Percentiles rank a stretch among this genome's conserved stretches.
Conservation (phyloP, 2,888 invertebrate genomes). For the Parnassius mnemosyne region DNA sequence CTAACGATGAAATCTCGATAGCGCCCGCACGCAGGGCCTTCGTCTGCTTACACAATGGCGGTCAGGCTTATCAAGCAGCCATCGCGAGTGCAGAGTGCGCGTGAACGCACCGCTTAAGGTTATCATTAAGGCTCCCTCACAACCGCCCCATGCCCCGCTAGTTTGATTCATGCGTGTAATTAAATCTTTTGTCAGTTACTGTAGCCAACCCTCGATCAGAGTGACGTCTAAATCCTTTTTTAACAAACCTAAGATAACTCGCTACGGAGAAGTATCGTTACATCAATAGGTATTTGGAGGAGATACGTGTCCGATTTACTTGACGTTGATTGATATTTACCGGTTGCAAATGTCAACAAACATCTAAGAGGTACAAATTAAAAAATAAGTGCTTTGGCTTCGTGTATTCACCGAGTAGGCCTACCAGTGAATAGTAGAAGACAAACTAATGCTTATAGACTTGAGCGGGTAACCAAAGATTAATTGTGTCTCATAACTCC, state of each 20-base stretch:
- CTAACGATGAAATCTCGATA: conserved; percentile 50
- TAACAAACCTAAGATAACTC: conserved; percentile 53
- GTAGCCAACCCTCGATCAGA: conserved; percentile 58
- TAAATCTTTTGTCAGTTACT: conserved; percentile 75
- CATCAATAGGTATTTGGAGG: conserved; percentile 1
- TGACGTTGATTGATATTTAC: conserved; percentile 4
- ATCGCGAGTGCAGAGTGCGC: conserved; percentile 53
- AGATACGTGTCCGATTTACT: conserved; percentile 31
- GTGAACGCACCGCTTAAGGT: conserved; percentile 59
- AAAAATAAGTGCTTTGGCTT: too few relatives aligned
- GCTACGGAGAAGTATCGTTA: background rate
- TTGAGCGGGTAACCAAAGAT: too few relatives aligned
- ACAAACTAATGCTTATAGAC: too few relatives aligned
- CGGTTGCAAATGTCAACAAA: background rate
- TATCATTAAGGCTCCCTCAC: conserved; percentile 42
- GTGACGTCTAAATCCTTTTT: conserved; percentile 57
- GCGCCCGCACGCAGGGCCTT: conserved; percentile 57
- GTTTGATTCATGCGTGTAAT: conserved; percentile 80
- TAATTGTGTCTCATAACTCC: too few relatives aligned
- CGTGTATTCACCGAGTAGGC: too few relatives aligned
- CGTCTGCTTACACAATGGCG: conserved; percentile 52
- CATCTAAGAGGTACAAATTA: too few relatives aligned
- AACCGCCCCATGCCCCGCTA: conserved; percentile 44
- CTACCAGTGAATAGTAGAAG: too few relatives aligned
- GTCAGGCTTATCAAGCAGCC: conserved; percentile 38